Base-by-base conservation (phyloP, 1,140 invertebrate species). In the Zaprionus capensis region DNA sequence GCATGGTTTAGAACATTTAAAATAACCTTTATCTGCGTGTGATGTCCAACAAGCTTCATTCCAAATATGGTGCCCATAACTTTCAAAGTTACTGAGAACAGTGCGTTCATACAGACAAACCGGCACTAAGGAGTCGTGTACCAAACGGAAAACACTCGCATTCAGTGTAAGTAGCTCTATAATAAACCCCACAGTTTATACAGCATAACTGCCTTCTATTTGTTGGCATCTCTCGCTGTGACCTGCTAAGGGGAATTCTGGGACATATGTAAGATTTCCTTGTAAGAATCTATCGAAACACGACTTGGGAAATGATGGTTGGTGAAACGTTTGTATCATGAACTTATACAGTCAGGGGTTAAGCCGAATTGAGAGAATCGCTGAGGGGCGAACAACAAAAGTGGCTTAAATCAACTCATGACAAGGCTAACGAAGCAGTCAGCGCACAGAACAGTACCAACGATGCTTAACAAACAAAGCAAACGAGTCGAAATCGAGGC, bases 341-440 rank as follows among this genome's bases (percentile, higher is more conserved):
- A 69, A 69, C 66, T 63, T 57, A 49, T 61, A 31, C 22, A 31
- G 44, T 15, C n/a, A 11, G 55, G 31, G 49, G 34, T 51, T 51
- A 51, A 51, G 46, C 20, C 20, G 46, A 9, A 44, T n/a, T 11
- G 55, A 22, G 22, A 55, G 38, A 22, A 28, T 55, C 7, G 66
- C 53, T 24, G 55, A 28, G 28, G 28, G 15, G 5, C 9, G 5
- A 41, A 31, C 58, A 68, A 87, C 80, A 87, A 87, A 88, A 72
- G 81, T 87, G 84, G 84, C 84, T 88, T 87, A 87, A 87, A 87
- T 87, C 85, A 87, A 84, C 78, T 71, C 66, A 78, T 88, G 84
- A 84, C 84, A 88, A 81, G 68, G 78, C 81, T 87, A 87, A 87
- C 84, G 84, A 87, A 87, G 84, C 78, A 87, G 84, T 88, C 84